Evolutionary conservation across 2,113 vertebrate genomes (phyloP), one percentile per base, ranked within the genome.

Genomic region (Misgurnus mizolepis): DNA sequence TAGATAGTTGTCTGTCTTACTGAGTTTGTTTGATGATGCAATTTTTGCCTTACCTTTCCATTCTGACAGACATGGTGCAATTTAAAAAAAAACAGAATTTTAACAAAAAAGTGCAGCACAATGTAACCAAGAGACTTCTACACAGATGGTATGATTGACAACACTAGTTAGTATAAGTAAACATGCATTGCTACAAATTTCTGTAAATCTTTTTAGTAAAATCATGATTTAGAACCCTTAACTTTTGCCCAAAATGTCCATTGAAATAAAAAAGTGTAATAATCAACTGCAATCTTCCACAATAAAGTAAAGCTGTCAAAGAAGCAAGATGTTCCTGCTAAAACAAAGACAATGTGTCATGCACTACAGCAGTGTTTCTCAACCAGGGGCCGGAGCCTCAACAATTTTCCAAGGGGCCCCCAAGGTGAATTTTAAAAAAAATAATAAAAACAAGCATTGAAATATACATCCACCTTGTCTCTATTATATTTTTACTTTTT

Each of bases 21-120:
- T 77, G 61, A 78, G 40, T 58, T 34, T 15, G 56, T 72, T 14
- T 67, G 34, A 56, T 56, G 14, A 18, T 53, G 74, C 65, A 79
- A 50, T 87, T 14, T 82, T 84, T 72, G 87, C 80, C 93, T 94
- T 93, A 94, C 92, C 93, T 94, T 94, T 87, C 93, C 93, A 78
- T 91, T 94, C 93, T 94, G 92, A 89, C 84, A 92, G 90, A 91
- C 91, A 91, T 85, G 90, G 87, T 92, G 89, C 90, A 89, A 90
- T 91, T 92, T 87, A 88, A 92, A 70, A 88, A 92, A 70, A 92
- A 89, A 93, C 87, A 94, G 81, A 89, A 88, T 92, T 22, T 22
- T 93, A 88, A 91, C 86, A 89, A 88, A 92, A 89, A 86, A 67
- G 82, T 88, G 84, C 77, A 83, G 64, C 65, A 67, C 76, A 79